Conservation (phyloP, 2,888 invertebrate genomes). For the Leptopilina syphax region DNA sequence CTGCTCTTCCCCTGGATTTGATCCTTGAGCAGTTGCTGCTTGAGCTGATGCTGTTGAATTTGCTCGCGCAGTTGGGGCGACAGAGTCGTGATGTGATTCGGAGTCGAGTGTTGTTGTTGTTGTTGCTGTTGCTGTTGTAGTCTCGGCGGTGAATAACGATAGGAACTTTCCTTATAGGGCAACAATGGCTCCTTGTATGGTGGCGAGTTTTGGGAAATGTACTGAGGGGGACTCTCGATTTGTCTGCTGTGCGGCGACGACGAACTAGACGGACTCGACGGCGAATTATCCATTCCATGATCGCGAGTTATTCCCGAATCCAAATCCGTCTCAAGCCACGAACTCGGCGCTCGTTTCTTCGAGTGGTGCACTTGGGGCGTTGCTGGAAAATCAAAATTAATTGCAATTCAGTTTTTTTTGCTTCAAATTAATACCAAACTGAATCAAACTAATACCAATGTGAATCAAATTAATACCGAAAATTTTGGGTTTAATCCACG, state of each 20-base stretch:
- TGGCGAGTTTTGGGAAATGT: slow-evolving; percentile 51
- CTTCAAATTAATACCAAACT: too few relatives aligned
- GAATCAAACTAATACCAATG: too few relatives aligned
- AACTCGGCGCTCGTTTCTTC: slow-evolving; percentile 82
- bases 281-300: slow-evolving; percentile 79
- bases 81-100: slow-evolving; percentile 66
- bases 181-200: slow-evolving; percentile 48
- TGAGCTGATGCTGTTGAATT: slow-evolving; percentile 72
- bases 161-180: slow-evolving; percentile 51
- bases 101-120: slow-evolving; percentile 49
- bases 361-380: slow-evolving; percentile 69
- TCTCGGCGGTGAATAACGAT: slow-evolving; percentile 44
- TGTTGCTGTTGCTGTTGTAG: slow-evolving; percentile 49
- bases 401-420: not conserved
- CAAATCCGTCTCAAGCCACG: slow-evolving; percentile 94
- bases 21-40: slow-evolving; percentile 71
- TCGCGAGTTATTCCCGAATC: slow-evolving; percentile 89
- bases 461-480: too few relatives aligned
- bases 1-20: slow-evolving; percentile 71
- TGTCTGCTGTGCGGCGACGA: slow-evolving; percentile 64
- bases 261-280: slow-evolving; percentile 65
- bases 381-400: slow-evolving; percentile 45
- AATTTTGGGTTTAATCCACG: too few relatives aligned
- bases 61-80: slow-evolving; percentile 70
- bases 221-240: slow-evolving; percentile 61